A percentile compares a stretch with the other conserved stretches of the same genome.
These are phyloP conservation scores for Lamproptera curius DNA, from an alignment of 2,888 invertebrate species.

Conservation along the genomic window DNA sequence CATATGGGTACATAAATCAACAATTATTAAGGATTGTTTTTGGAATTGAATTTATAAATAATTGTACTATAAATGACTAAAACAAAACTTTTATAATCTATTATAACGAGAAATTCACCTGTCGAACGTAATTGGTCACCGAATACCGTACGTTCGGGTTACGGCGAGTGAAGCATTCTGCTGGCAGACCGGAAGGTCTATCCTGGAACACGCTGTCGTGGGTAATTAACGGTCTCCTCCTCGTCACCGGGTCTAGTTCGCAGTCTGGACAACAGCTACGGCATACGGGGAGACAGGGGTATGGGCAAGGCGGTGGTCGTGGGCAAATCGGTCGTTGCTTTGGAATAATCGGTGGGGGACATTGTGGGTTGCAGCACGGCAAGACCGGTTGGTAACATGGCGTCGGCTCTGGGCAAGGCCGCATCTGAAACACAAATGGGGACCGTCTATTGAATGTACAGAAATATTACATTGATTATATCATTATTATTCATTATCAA, in stretches of 20 bases:
- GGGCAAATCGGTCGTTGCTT: conserved; percentile 70
- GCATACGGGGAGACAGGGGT: conserved; percentile 68
- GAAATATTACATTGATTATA: too few species aligned
- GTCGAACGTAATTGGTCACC: conserved; percentile 50
- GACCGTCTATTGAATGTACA: too few species aligned
- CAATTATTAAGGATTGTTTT: too few species aligned
- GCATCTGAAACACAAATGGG: conserved; percentile 47
- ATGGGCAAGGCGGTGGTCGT: conserved; percentile 58
- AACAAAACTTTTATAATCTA: too few species aligned
- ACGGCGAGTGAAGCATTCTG: conserved; percentile 40
- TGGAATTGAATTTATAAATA: too few species aligned
- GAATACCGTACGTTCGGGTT: conserved; percentile 55
- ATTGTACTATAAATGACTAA: too few species aligned
- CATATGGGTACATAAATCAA: too few species aligned
- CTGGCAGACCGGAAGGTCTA: conserved; percentile 51
- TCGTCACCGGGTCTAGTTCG: conserved; percentile 74
- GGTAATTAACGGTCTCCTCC: conserved; percentile 76
- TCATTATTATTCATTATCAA: too few species aligned
- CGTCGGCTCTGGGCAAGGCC: conserved; percentile 60
- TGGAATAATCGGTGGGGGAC: conserved; percentile 72
- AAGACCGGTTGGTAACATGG: conserved; percentile 64
- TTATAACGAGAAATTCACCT: conserved; percentile 43
- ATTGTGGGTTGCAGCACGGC: conserved; percentile 69
- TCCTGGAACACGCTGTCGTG: conserved; percentile 70
- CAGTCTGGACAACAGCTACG: conserved; percentile 65